phyloP scores from a whole-genome alignment of 2,113 vertebrate genomes.

The Cryptoleucopteryx plumbea region DNA sequence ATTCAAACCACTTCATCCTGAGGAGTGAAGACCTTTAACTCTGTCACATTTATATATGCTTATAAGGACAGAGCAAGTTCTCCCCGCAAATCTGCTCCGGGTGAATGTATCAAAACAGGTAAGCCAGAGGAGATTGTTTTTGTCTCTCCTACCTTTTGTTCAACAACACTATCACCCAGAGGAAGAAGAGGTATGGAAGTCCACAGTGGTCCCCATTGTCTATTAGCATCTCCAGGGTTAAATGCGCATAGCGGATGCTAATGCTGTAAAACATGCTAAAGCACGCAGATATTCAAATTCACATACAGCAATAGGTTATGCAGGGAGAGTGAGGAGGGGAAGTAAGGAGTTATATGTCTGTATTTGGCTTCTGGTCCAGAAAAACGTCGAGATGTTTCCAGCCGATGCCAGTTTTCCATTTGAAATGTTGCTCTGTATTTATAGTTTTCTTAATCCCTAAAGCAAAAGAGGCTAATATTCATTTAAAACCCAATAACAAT shows the following conservation, averaged over 20 bases:
- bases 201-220: background rate
- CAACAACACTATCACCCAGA: background rate
- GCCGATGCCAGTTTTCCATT: constrained; percentile 36
- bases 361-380: background rate
- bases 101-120: constrained; percentile 2
- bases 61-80: constrained; percentile 70
- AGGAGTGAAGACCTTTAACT: constrained; percentile 87
- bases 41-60: constrained; percentile 89
- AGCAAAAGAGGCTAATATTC: constrained; percentile 72
- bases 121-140: background rate
- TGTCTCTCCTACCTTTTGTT: constrained; percentile 27
- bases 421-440: constrained; percentile 64
- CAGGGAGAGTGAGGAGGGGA: background rate
- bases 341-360: background rate
- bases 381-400: background rate
- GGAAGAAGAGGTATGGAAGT: background rate
- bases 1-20: constrained; percentile 90
- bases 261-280: background rate
- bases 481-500: constrained; percentile 76
- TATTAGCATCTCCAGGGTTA: background rate
- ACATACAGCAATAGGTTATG: background rate
- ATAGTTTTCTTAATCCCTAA: constrained; percentile 71
- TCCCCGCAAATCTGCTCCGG: background rate
- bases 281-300: background rate
- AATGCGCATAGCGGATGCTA: background rate